Conservation (phyloP, 2,113 vertebrate genomes). For the Anarhynchus alexandrinus region DNA sequence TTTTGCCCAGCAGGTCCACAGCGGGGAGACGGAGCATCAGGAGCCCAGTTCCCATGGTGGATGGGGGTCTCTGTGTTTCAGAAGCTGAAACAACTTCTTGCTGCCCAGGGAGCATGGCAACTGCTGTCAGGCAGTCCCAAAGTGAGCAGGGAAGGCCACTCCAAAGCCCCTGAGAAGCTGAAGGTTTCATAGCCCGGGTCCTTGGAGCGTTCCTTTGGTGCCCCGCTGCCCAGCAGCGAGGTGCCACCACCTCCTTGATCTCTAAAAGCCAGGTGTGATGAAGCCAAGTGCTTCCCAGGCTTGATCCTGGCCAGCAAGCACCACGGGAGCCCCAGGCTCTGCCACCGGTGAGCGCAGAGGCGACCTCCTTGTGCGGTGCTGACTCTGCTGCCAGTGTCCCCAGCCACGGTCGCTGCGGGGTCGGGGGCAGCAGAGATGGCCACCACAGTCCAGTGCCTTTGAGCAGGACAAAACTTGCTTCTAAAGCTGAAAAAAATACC, state of each 20-base stretch:
- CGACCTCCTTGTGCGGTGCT: not conserved
- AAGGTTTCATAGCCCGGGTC: not conserved
- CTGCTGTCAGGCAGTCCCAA: not conserved
- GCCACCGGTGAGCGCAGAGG: fast-evolving
- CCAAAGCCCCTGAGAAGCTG: not conserved
- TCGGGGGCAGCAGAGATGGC: not conserved
- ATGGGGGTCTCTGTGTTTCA: not conserved
- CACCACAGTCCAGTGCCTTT: not conserved
- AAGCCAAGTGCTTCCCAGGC: not conserved
- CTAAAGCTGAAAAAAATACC: not conserved
- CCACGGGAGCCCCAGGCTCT: not conserved
- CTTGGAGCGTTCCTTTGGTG: not conserved
- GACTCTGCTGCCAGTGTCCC: not conserved
- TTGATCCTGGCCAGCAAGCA: not conserved
- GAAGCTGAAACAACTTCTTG: not conserved
- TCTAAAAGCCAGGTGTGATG: not conserved
- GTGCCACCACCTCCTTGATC: not conserved
- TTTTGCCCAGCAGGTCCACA: not conserved
- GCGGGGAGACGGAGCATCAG: fast-evolving
- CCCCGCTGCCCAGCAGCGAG: not conserved
- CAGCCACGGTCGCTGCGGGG: fast-evolving
- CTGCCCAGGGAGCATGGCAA: not conserved
- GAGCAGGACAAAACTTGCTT: not conserved
- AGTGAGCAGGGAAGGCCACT: not conserved
- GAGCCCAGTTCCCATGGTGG: not conserved